Evolutionary conservation across 2,113 vertebrate genomes (phyloP), one percentile per base, ranked within the genome.

Genomic region (Procavia capensis): DNA sequence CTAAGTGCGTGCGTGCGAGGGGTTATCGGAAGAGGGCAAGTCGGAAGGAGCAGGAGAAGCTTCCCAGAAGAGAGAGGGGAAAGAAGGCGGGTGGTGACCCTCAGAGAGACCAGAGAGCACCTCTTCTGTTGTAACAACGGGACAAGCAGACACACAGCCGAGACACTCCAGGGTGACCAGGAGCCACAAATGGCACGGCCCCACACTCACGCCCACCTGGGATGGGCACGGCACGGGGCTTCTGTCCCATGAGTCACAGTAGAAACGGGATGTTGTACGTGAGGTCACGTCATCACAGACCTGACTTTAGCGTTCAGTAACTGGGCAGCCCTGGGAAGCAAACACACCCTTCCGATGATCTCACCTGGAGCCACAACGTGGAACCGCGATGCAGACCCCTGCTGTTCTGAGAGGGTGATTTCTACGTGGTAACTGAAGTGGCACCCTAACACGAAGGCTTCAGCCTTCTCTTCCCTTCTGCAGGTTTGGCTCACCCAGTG

Each of bases 401-500:
- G 41, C 22, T 25, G 64, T 25, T 39, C 31, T 59, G n/a, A 59
- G 50, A 54, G 29, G 41, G 16, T 43, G 61, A 5, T 27, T 11
- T 54, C 3, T 16, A 22, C 11, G 31, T 11, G n/a, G 50, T 41
- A 57, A 41, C 9, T 13, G 31, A 13, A 0, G 1, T 31, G n/a
- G 39, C 59, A 17, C 20, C 24, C 3, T 2, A 39, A 31, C 24
- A 39, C n/a, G 6, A 9, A 2, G 63, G 5, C 9, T 27, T 39
- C 6, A 25, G 36, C 16, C 61, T 20, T 47, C 34, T 45, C 54
- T 8, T 20, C 5, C 45, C 43, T 22, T 41, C 29, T 29, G 27
- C 36, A 94, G 81, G 43, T 9, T 22, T 27, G 43, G 27, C 93
- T 96, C 81, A 89, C 63, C 72, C 34, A 22, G 11, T 14, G 8